Conservation (phyloP, 2,888 invertebrate genomes). For the Margaritifera margaritifera region DNA sequence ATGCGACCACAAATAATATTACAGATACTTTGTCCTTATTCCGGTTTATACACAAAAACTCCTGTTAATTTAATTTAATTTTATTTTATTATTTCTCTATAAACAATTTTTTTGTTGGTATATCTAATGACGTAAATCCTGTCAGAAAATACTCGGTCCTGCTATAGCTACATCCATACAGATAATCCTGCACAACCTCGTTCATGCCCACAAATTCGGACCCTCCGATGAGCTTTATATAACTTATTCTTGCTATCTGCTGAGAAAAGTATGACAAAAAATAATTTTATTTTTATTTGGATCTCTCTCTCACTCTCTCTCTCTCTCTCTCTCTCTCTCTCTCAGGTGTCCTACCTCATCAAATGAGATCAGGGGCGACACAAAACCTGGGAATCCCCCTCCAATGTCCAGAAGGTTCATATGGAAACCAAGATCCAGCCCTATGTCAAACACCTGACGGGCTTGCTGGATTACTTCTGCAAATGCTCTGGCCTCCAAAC, state of each 20-base stretch:
- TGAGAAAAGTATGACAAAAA: not conserved
- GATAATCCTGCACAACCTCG: too few relatives aligned
- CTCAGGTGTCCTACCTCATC: conserved; percentile 76
- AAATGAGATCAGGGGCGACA: conserved; percentile 79
- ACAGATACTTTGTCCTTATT: too few relatives aligned
- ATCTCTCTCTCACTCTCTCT: too few relatives aligned
- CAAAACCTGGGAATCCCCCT: conserved; percentile 88
- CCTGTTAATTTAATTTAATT: too few relatives aligned
- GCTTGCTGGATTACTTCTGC: conserved; percentile 84
- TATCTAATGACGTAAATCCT: too few relatives aligned
- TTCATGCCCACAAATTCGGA: too few relatives aligned
- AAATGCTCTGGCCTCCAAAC: conserved; percentile 87
- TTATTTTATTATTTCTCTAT: too few relatives aligned
- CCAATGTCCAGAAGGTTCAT: conserved; percentile 90
- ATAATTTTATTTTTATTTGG: not conserved
- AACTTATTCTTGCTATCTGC: not conserved
- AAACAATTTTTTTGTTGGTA: too few relatives aligned
- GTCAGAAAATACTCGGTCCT: too few relatives aligned
- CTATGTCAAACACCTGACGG: conserved; percentile 84
- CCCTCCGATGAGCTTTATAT: not conserved
- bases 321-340: not conserved
- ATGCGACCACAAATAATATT: too few relatives aligned
- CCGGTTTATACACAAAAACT: too few relatives aligned
- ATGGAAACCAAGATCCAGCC: conserved; percentile 82
- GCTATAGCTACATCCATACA: too few relatives aligned